Conservation (phyloP, 2,888 invertebrate genomes). For the Drosophila paranaensis region DNA sequence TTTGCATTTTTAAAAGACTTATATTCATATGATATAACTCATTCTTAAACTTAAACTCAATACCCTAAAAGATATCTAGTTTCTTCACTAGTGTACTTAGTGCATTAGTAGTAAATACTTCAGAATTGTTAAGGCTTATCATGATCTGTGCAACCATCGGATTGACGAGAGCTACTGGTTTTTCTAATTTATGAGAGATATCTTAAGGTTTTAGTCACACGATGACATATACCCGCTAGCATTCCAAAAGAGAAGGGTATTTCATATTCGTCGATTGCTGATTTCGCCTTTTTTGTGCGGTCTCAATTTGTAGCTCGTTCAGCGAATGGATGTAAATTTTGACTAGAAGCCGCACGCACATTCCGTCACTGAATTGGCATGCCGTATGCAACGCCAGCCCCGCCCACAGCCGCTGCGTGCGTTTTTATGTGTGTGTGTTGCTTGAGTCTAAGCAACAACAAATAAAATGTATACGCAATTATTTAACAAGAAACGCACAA, state of each 20-base stretch:
- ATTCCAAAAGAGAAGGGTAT: background rate
- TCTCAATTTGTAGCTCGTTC: conserved; percentile 50
- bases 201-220: too few relatives aligned
- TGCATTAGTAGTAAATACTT: too few relatives aligned
- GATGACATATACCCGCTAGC: background rate
- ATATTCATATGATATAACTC: too few relatives aligned
- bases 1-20: too few relatives aligned
- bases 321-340: conserved; percentile 50
- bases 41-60: too few relatives aligned
- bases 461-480: conserved; percentile 77
- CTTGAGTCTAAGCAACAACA: conserved; percentile 48
- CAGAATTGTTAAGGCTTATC: too few relatives aligned
- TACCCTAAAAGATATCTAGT: too few relatives aligned
- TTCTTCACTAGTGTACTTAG: too few relatives aligned
- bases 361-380: conserved; percentile 68
- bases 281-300: conserved; percentile 16
- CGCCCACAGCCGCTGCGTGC: conserved; percentile 18
- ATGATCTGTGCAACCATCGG: too few relatives aligned
- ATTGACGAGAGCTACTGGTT: too few relatives aligned
- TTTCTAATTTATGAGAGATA: background rate
- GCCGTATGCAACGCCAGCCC: conserved; percentile 46
- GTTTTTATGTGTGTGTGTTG: conserved; percentile 2
- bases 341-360: conserved; percentile 62
- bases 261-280: background rate
- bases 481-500: conserved; percentile 73